phyloP scores from a whole-genome alignment of 2,797 vertebrate species.

The Jordanella pulchra region DNA sequence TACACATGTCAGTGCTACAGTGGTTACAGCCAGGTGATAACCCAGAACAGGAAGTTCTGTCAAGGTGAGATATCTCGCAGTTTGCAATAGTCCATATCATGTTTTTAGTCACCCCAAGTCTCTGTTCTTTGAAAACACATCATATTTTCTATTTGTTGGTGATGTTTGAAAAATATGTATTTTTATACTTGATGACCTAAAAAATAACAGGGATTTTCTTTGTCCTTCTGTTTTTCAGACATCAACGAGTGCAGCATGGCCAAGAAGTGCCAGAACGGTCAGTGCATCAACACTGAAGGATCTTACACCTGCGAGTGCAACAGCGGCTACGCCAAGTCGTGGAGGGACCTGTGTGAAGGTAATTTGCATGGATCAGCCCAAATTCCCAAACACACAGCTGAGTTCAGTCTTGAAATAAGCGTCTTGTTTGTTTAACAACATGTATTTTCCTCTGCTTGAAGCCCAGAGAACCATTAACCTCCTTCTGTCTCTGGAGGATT shows the following conservation, averaged over 20 bases:
- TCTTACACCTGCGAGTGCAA: constrained; percentile 90
- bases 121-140: constrained; percentile 11
- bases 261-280: constrained; percentile 81
- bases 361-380: constrained; percentile 37
- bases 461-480: constrained; percentile 59
- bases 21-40: constrained; percentile 84
- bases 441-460: constrained; percentile 54
- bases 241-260: constrained; percentile 88
- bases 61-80: constrained; percentile 81
- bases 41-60: constrained; percentile 84
- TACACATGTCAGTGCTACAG: constrained; percentile 89
- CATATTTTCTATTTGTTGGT: constrained; percentile 49
- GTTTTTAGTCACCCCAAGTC: constrained; percentile 28
- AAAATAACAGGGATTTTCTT: constrained; percentile 67
- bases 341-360: constrained; percentile 89
- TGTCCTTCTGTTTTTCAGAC: constrained; percentile 78
- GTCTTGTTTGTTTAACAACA: constrained; percentile 56
- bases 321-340: constrained; percentile 82
- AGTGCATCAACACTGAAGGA: constrained; percentile 87
- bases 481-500: constrained; percentile 13
- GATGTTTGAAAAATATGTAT: constrained; percentile 46
- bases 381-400: constrained; percentile 21
- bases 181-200: constrained; percentile 47
- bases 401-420: constrained; percentile 27
- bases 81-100: constrained; percentile 29